Evolutionary conservation across 2,797 vertebrate genomes (phyloP).

Genomic region (Acrossocheilus fasciatus): DNA sequence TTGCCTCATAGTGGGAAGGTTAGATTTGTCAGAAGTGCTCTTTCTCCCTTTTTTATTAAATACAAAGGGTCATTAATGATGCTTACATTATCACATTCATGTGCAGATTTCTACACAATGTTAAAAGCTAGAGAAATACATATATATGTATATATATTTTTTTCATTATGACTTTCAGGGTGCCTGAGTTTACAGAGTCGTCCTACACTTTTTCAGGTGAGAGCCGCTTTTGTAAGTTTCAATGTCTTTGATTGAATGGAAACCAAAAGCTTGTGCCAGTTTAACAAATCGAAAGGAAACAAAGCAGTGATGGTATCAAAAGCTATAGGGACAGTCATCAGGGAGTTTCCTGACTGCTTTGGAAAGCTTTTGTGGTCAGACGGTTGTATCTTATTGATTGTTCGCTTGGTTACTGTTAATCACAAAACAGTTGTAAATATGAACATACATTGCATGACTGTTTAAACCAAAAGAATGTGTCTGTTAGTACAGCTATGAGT

Average conservation of each 20-base stretch:
- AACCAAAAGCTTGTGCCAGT: neutral
- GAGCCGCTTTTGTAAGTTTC: neutral
- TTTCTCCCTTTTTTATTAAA: too few relatives aligned
- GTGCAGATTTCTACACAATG: neutral
- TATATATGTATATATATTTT: too few relatives aligned
- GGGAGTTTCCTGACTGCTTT: slow-evolving; percentile 40
- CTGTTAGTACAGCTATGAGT: slow-evolving; percentile 1
- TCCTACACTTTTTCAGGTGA: slow-evolving; percentile 68
- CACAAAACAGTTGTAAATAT: neutral
- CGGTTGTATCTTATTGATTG: neutral
- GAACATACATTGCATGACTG: neutral
- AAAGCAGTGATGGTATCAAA: neutral
- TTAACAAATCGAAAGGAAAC: neutral
- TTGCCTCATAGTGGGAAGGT: too few relatives aligned
- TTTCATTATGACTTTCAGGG: slow-evolving; percentile 44
- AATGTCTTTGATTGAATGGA: neutral
- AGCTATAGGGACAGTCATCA: slow-evolving; percentile 13
- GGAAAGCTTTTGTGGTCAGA: slow-evolving; percentile 28
- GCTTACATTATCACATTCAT: neutral
- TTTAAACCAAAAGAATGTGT: neutral
- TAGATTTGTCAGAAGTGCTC: too few relatives aligned
- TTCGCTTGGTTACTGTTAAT: slow-evolving; percentile 37
- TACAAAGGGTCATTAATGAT: neutral
- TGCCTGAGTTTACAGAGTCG: slow-evolving; percentile 60
- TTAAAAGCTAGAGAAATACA: neutral